Evolutionary conservation across 2,888 invertebrate species (phyloP), one percentile per base, ranked within the genome.

Genomic region (Boloria euphrosyne): DNA sequence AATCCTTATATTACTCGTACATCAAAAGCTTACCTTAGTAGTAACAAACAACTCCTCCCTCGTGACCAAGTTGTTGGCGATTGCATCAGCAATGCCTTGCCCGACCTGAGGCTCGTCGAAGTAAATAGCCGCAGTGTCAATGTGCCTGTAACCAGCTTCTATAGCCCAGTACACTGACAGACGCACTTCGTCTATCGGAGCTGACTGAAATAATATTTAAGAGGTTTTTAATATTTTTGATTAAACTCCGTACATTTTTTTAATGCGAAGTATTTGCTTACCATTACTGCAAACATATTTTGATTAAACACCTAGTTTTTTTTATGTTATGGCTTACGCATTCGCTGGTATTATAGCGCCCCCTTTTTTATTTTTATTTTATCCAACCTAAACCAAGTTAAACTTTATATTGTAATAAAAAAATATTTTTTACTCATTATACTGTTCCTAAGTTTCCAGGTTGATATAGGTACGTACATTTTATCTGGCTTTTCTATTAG

Each of bases 91-190:
- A 18, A 94, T 86, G 0, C 92, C 94, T 65, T 84, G 82, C 0
- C 94, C 94, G 0, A 94, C 92, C 78, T 94, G 89, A 7, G 77
- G 76, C 75, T 94, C 94, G 54, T 93, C 93, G 0, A 86, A 90
- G 75, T 95, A 95, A 17, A 90, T 82, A 62, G 93, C 89, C 0
- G 95, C 95, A 2, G 94, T 94, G 76, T 95, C 95, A 18, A 95
- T 92, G 73, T 94, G 94, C 0, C 95, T 85, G 80, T 95, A 95
- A 0, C 95, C 95, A 7, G 87, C 88, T 68, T 94, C 93, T 46
- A 95, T 92, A 0, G 95, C 95, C 82, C 90, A 90, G 72, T 82
- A 85, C 2, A 92, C 87, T 2, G 90, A 85, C 62, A 82, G 76
- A 4, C 80, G 78, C 2, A 90, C 85, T 65, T 85, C 81, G 13